phyloP scores from a whole-genome alignment of 2,888 invertebrate species.

The Heteromurus nitidus region DNA sequence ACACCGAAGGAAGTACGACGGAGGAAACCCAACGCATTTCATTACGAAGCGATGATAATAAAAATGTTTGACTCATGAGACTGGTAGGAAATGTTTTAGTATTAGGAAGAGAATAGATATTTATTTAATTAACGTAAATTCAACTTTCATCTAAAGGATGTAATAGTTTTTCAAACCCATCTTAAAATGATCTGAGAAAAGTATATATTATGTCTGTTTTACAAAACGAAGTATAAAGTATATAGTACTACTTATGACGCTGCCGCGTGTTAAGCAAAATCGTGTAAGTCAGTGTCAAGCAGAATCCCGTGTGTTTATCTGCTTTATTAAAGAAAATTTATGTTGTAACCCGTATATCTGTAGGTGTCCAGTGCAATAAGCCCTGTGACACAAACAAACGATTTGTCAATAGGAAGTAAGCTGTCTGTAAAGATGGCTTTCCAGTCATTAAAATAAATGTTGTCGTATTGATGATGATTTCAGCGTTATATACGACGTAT shows the following conservation, averaged over 20 bases:
- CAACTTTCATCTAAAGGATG: too few relatives aligned
- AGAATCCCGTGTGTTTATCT: too few relatives aligned
- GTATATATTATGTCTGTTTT: not conserved
- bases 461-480: too few relatives aligned
- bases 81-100: slow-evolving; percentile 54
- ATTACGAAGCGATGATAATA: slow-evolving; percentile 42
- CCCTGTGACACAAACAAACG: too few relatives aligned
- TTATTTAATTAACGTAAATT: slow-evolving; percentile 34
- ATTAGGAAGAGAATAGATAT: slow-evolving; percentile 22
- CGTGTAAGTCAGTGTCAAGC: too few relatives aligned
- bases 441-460: slow-evolving; percentile 23
- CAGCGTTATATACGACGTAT: too few relatives aligned
- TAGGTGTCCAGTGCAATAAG: too few relatives aligned
- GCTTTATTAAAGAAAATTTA: too few relatives aligned
- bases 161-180: not conserved
- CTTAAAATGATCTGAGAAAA: not conserved
- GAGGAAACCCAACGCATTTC: not conserved
- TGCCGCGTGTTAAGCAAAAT: too few relatives aligned
- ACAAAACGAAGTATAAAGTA: not conserved
- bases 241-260: not conserved
- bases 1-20: not conserved
- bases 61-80: slow-evolving; percentile 53
- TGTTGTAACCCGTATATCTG: too few relatives aligned
- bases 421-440: not conserved
- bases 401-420: not conserved